Base-by-base conservation (phyloP, 2,888 invertebrate species). In the Sinhomidia bicolor region DNA sequence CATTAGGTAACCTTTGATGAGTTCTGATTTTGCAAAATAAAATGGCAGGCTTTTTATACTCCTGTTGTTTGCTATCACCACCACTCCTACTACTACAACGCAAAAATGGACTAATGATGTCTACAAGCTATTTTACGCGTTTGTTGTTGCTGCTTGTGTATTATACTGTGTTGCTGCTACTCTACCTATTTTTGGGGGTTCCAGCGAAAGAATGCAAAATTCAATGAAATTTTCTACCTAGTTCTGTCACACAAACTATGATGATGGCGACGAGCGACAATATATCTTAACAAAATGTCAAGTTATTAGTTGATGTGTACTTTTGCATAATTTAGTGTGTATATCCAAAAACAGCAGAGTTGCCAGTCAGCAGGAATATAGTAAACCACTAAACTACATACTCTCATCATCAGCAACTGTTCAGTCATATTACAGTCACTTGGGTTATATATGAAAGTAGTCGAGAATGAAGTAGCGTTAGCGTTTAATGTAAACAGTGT, bases 211-310 rank as follows among this genome's bases (percentile, higher is more conserved):
- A 62, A n/a, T 44, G 47, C 51, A 76, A 51, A 51, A 29, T 2
- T 26, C 74, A 74, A 74, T 44, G 47, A 47, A 23, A n/a, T n/a
- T n/a, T n/a, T 47, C 47, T 6, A 47, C 4, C 44, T 41, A 23
- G 2, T 23, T n/a, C n/a, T 29, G 17, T 23, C 76, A 51, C 51
- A 41, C 26, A 36, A 2, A 68, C 14, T n/a, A 68, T 68, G 26
- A 68, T 20, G 36, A 79, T 23, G 36, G 32, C 14, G 14, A 20
- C 23, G 36, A 81, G 14, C 23, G 20, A 82, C 71, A 82, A 71
- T 82, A 82, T 51, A 82, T 82, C 68, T 82, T 71, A 71, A 54
- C 68, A 82, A 82, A 82, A 41, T 82, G 82, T 82, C 82, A 82
- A 47, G 36, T 62, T 68, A 32, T 82, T 71, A 71, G 17, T 74